Evolutionary conservation across 2,797 vertebrate genomes (phyloP).

Genomic region (Danio albolineatus): DNA sequence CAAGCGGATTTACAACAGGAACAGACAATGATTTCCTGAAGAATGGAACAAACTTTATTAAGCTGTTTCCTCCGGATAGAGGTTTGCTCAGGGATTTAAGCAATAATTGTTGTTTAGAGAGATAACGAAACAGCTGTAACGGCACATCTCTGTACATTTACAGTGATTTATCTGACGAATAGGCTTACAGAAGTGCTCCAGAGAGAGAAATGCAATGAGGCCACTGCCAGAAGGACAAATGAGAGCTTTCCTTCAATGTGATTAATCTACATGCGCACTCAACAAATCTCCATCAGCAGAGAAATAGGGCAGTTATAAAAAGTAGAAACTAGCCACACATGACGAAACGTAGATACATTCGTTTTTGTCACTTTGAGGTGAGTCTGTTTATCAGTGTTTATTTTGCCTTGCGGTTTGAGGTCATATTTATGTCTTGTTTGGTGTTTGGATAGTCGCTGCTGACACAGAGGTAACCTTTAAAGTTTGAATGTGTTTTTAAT

Average conservation of each 20-base stretch:
- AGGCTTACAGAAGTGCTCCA: conserved; percentile 48
- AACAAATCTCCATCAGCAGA: conserved; percentile 40
- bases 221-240: conserved; percentile 53
- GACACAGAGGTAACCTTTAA: background rate
- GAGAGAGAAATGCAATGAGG: conserved; percentile 55
- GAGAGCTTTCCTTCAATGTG: conserved; percentile 51
- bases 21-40: conserved; percentile 47
- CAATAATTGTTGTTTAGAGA: conserved; percentile 54
- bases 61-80: conserved; percentile 38
- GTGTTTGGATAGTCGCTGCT: background rate
- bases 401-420: conserved; percentile 9
- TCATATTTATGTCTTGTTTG: background rate
- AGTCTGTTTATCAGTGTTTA: conserved; percentile 27
- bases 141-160: conserved; percentile 48
- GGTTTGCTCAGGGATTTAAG: conserved; percentile 41
- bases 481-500: background rate
- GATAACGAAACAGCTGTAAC: conserved; percentile 51
- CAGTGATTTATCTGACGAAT: conserved; percentile 57
- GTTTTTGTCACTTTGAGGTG: conserved; percentile 39
- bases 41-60: conserved; percentile 49
- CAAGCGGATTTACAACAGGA: conserved; percentile 42
- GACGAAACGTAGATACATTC: conserved; percentile 13
- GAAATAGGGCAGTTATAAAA: conserved; percentile 57
- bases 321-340: conserved; percentile 32
- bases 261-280: conserved; percentile 52